phyloP scores from a whole-genome alignment of 2,888 invertebrate species.

The Brachyopa scutellaris region DNA sequence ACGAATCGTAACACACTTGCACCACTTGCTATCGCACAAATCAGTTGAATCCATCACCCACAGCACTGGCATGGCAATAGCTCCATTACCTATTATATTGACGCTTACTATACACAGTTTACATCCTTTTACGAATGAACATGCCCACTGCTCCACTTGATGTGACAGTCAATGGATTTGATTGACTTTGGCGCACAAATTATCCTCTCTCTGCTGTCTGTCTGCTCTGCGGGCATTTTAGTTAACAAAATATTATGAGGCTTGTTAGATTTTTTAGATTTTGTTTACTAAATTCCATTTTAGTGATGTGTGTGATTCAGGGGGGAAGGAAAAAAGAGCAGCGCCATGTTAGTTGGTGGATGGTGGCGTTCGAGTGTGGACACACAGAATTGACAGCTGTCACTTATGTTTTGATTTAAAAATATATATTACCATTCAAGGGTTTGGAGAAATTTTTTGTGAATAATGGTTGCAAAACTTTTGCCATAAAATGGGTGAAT shows the following conservation, averaged over 20 bases:
- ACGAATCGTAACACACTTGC: conserved; percentile 26
- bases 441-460: conserved; percentile 1
- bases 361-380: conserved; percentile 13
- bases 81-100: conserved; percentile 20
- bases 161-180: conserved; percentile 59
- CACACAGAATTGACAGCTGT: conserved; percentile 33
- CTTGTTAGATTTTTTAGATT: conserved; percentile 7
- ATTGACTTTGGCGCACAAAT: conserved; percentile 28
- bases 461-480: background rate
- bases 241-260: conserved; percentile 26
- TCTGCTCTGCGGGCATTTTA: conserved; percentile 12
- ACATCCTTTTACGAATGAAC: conserved; percentile 44
- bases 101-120: conserved; percentile 28
- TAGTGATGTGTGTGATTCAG: background rate
- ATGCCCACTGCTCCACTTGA: conserved; percentile 39
- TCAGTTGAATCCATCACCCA: no score
- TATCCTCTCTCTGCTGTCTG: background rate
- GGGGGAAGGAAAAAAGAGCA: background rate
- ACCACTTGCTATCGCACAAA: background rate
- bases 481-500: conserved; percentile 17
- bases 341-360: background rate
- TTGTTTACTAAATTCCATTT: conserved; percentile 19
- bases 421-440: conserved; percentile 16
- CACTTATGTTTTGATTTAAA: conserved; percentile 36
- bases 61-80: no score